A percentile compares a stretch with the other conserved stretches of the same genome.
Evolutionary conservation across 2,888 invertebrate genomes (phyloP).

Genomic region (Actias luna): DNA sequence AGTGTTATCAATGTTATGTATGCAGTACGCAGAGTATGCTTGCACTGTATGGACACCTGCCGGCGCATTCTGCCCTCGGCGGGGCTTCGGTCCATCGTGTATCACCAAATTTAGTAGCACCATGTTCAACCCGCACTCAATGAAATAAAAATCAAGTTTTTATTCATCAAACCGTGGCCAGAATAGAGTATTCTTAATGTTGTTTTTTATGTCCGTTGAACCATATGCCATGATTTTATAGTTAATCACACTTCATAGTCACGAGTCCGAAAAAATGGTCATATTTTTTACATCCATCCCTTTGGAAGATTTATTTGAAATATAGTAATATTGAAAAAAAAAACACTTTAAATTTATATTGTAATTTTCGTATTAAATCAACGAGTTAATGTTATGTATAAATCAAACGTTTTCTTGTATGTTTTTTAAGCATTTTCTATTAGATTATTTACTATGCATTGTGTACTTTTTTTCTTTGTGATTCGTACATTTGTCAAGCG

Average conservation of each 20-base stretch:
- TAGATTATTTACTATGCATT: neutral
- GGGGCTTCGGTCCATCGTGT: conserved; percentile 57
- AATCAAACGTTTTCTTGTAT: neutral
- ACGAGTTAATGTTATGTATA: neutral
- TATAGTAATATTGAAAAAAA: conserved; percentile 23
- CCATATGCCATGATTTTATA: conserved; percentile 18
- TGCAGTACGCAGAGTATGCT: conserved; percentile 24
- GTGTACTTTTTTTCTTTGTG: no score
- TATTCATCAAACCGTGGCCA: conserved; percentile 35
- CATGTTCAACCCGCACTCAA: conserved; percentile 20
- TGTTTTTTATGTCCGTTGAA: conserved; percentile 25
- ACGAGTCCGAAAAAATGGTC: conserved; percentile 13
- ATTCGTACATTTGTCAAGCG: no score
- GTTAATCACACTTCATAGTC: conserved; percentile 34
- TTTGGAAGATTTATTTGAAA: conserved; percentile 26
- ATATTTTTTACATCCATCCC: conserved; percentile 16
- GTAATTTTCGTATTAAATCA: conserved; percentile 17
- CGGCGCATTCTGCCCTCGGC: conserved; percentile 67
- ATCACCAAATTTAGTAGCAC: conserved; percentile 14
- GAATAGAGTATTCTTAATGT: conserved; percentile 21
- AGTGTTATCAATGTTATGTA: neutral
- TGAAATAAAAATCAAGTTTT: conserved; percentile 40
- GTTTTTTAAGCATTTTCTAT: neutral
- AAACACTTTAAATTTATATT: conserved; percentile 8
- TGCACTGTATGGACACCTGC: conserved; percentile 64